phyloP scores from a whole-genome alignment of 2,797 vertebrate genomes.

The Sylvilagus floridanus region DNA sequence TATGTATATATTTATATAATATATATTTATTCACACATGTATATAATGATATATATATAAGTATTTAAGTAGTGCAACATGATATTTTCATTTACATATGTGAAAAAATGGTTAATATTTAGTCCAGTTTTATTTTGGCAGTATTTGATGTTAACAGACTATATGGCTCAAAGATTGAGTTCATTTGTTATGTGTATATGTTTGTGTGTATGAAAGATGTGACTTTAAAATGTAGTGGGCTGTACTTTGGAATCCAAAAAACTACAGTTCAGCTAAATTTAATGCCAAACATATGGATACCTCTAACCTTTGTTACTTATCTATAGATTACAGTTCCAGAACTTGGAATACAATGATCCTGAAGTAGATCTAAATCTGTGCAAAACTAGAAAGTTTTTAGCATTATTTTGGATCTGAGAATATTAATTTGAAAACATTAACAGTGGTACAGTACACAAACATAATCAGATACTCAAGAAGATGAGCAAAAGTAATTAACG shows the following conservation, averaged over 20 bases:
- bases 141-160: not conserved
- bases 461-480: not conserved
- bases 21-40: too few relatives aligned
- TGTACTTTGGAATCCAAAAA: not conserved
- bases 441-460: not conserved
- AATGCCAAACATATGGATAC: not conserved
- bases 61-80: not conserved
- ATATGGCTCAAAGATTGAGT: not conserved
- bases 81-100: not conserved
- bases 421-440: not conserved
- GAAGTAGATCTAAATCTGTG: not conserved
- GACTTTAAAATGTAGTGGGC: not conserved
- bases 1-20: too few relatives aligned
- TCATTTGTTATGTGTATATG: not conserved
- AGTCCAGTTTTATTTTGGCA: not conserved
- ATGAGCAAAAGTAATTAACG: not conserved
- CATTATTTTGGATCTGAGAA: not conserved
- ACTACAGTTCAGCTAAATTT: fast-evolving
- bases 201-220: too few relatives aligned
- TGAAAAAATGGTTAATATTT: not conserved
- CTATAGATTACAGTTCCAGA: not conserved
- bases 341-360: not conserved
- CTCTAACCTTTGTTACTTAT: not conserved
- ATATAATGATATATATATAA: too few relatives aligned
- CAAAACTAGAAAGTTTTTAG: not conserved